Base-by-base conservation (phyloP, 2,797 vertebrate genomes). In the Megaceryle alcyon region DNA sequence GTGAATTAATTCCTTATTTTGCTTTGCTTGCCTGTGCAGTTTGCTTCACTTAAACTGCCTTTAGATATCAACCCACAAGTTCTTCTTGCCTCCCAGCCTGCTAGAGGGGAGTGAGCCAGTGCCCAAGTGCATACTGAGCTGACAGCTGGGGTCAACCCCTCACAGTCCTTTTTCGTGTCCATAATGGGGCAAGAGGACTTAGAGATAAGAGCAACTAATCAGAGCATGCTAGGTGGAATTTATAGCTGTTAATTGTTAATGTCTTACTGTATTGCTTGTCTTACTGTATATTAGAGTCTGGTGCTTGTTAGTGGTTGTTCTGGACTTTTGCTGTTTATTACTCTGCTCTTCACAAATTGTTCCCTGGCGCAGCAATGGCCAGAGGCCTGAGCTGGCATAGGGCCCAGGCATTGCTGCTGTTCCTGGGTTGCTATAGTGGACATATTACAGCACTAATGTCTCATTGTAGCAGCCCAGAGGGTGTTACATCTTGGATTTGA, bases 181-280 rank as follows among this genome's bases (percentile, higher is more conserved):
- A 69, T 0, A 0, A 0, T 22, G 13, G 7, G 46, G 17, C 39
- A 75, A 56, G 31, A 70, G 20, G n/a, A 54, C 17, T 79, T n/a
- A 4, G 25, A 79, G 28, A 12, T 15, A 43, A 48, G 13, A 49
- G 8, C 6, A 46, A 13, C 14, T 7, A 23, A 73, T 9, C 12
- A 43, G 31, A 59, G 23, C 0, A 0, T 6, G 43, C 6, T 14
- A 53, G 31, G 21, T 33, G 44, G 61, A 57, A 90, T 44, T 78
- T 59, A 39, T 2, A 77, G 12, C 35, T 65, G 57, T 41, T 57
- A 26, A 31, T 0, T 41, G 33, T 20, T 53, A 88, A n/a, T 4
- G 8, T 19, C 33, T 68, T 49, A 49, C 4, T 14, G 14, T 31
- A 8, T 61, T 65, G 43, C 71, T 48, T 85, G 26, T 31, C 25